Evolutionary conservation across 2,888 invertebrate genomes (phyloP).

Genomic region (Syritta pipiens): DNA sequence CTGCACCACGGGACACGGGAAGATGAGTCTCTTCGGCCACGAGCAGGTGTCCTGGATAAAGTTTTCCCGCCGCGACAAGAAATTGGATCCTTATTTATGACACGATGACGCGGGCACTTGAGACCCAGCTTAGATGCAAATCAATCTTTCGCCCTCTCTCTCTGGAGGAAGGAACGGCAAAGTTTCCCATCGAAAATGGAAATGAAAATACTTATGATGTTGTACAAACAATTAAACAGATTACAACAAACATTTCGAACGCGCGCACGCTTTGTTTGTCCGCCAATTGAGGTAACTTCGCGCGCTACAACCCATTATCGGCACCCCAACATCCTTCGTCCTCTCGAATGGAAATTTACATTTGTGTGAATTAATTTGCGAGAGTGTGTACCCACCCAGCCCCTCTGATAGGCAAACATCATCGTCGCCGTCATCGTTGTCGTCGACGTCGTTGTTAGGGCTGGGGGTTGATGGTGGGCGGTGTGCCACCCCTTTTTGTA

Average conservation of each 20-base stretch:
- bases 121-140: constrained; percentile 1
- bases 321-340: constrained; percentile 31
- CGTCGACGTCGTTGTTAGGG: too few relatives aligned
- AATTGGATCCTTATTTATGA: constrained; percentile 43
- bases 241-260: constrained; percentile 43
- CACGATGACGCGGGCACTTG: constrained; percentile 26
- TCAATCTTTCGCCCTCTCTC: too few relatives aligned
- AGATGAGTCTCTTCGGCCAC: too few relatives aligned
- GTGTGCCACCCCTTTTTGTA: constrained; percentile 19
- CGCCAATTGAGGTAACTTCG: constrained; percentile 55
- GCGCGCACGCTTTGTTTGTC: constrained; percentile 38
- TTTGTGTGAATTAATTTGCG: constrained; percentile 62
- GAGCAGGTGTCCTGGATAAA: not conserved
- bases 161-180: constrained; percentile 10
- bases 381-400: constrained; percentile 23
- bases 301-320: constrained; percentile 9
- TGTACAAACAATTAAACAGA: constrained; percentile 56
- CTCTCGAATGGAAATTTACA: constrained; percentile 59
- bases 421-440: constrained; percentile 7
- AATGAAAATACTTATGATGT: constrained; percentile 42
- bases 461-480: not conserved
- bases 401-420: constrained; percentile 31
- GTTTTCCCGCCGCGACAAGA: constrained; percentile 21
- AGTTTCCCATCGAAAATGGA: constrained; percentile 23
- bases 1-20: not conserved